These are phyloP conservation scores for Neodiprion pinetum DNA, from an alignment of 1,140 invertebrate species.

Conservation along the genomic window DNA sequence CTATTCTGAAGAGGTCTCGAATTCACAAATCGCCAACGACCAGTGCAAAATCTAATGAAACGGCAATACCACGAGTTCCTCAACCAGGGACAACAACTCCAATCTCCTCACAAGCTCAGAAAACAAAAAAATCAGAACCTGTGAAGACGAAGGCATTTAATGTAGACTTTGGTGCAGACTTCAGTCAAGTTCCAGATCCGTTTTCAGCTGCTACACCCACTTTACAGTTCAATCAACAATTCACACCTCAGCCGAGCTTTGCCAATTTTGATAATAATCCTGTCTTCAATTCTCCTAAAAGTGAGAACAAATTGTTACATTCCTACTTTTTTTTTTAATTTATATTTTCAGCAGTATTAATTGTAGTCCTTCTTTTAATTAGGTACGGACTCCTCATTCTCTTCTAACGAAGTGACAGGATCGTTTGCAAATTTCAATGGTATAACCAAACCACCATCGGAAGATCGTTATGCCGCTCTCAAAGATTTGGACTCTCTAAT, in stretches of 20 bases:
- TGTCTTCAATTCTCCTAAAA: slow-evolving; percentile 68
- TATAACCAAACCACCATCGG: slow-evolving; percentile 62
- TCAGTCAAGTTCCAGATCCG: slow-evolving; percentile 64
- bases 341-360: slow-evolving; percentile 14
- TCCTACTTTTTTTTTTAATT: slow-evolving; percentile 21
- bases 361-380: slow-evolving; percentile 39
- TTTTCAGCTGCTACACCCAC: slow-evolving; percentile 42
- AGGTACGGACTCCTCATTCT: slow-evolving; percentile 45
- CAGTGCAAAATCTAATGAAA: slow-evolving; percentile 29
- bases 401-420: slow-evolving; percentile 20
- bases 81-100: slow-evolving; percentile 37
- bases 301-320: slow-evolving; percentile 39
- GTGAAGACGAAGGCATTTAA: slow-evolving; percentile 60
- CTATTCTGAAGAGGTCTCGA: slow-evolving; percentile 55
- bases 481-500: slow-evolving; percentile 80
- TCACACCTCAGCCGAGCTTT: slow-evolving; percentile 64
- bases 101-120: slow-evolving; percentile 36
- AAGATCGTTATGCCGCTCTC: slow-evolving; percentile 82
- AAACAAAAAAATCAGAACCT: slow-evolving; percentile 35
- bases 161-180: slow-evolving; percentile 70
- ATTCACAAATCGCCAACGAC: slow-evolving; percentile 40
- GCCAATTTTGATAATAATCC: slow-evolving; percentile 79
- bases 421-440: slow-evolving; percentile 40
- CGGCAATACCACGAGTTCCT: slow-evolving; percentile 47
- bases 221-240: slow-evolving; percentile 41